Evolutionary conservation across 1,140 invertebrate species (phyloP), one percentile per base, ranked within the genome.

Genomic region (Heliconius melpomene): DNA sequence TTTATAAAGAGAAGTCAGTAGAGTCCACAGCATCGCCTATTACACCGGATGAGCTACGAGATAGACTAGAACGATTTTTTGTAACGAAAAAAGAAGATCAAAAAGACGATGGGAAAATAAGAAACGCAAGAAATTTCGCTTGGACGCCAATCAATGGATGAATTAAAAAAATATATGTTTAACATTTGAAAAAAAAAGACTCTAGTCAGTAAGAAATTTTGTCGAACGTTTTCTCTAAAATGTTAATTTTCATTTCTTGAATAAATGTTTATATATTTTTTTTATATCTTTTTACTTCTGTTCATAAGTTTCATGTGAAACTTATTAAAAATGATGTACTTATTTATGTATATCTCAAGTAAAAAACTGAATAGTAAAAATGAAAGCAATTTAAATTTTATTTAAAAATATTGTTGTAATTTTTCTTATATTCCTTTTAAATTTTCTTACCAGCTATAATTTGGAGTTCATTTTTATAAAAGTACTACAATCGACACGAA

Each of bases 41-140:
- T 71, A 93, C 91, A 0, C 93, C 94, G 1, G 93, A 91, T 40
- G 94, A 94, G 74, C 83, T 95, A 3, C 87, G 93, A 80, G 92
- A 94, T n/a, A 85, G 94, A 79, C 79, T 95, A 18, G 94, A 94
- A 79, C 88, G 92, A 79, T 79, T 94, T 0, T 95, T 95, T 70
- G 84, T 93, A 8, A 91, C 94, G 1, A 95, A 95, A 77, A 94
- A 94, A 74, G 91, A 90, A 5, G 87, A 88, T 7, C 52, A 73
- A 3, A 86, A 87, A 80, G 91, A 92, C 26, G 90, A 91, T 1
- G 81, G 57, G 0, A 91, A 90, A 73, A 85, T 88, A 8, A 87
- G 90, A 77, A 94, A 92, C 23, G 94, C 92, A 8, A 93, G 95
- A 83, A 96, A 96, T 84, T 96, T 95, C 80, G 95, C 95, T 9